Evolutionary conservation across 2,113 vertebrate species (phyloP).

Genomic region (Globicephala melas): DNA sequence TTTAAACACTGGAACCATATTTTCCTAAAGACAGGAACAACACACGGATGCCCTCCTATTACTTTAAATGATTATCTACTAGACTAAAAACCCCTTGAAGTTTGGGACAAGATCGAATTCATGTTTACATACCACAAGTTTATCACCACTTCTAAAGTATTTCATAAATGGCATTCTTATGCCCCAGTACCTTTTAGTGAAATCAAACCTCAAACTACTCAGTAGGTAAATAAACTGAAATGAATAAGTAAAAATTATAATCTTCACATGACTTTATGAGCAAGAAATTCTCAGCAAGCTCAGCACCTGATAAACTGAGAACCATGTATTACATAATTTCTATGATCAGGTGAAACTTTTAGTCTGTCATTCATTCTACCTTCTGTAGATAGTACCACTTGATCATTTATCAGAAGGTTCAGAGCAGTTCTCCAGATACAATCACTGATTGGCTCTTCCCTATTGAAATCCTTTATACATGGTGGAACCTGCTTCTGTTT

Average conservation of each 20-base stretch:
- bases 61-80: neutral
- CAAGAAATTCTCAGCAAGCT: neutral
- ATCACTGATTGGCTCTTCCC: neutral
- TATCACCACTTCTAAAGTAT: neutral
- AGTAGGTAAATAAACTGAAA: neutral
- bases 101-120: neutral
- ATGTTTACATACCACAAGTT: neutral
- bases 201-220: neutral
- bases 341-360: neutral
- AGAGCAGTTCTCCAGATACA: neutral
- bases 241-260: neutral
- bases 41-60: neutral
- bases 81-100: neutral
- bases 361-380: neutral
- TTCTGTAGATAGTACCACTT: neutral
- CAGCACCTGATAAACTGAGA: neutral
- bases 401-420: neutral
- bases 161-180: neutral
- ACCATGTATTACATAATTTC: neutral
- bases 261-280: neutral
- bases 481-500: neutral
- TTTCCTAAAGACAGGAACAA: neutral
- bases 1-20: neutral
- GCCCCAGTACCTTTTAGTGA: neutral
- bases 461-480: neutral